phyloP scores from a whole-genome alignment of 2,797 vertebrate species.

The Rhynchotus rufescens region DNA sequence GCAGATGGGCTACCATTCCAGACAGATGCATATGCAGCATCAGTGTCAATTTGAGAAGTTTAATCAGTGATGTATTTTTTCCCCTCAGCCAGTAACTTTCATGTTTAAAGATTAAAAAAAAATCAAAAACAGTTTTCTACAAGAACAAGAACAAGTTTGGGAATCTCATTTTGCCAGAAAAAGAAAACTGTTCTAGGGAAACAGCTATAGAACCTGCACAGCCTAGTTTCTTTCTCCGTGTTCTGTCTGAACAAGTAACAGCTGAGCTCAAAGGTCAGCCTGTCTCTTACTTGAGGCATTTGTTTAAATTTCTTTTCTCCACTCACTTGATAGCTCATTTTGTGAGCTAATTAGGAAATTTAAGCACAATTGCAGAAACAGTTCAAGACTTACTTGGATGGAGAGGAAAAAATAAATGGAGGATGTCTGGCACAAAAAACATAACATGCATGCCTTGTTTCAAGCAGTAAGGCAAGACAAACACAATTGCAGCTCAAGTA shows the following conservation, averaged over 20 bases:
- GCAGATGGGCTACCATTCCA: background rate
- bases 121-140: background rate
- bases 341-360: background rate
- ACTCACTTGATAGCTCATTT: background rate
- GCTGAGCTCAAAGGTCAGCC: background rate
- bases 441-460: background rate
- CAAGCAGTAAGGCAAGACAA: background rate
- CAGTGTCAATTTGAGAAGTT: background rate
- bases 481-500: background rate
- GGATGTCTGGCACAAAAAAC: background rate
- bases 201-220: accelerated
- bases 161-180: background rate
- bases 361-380: background rate
- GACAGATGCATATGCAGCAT: background rate
- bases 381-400: background rate
- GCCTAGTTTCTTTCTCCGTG: background rate
- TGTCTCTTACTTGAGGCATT: background rate
- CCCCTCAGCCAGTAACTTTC: background rate
- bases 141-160: background rate
- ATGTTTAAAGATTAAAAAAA: background rate
- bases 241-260: background rate
- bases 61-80: background rate
- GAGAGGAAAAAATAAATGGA: background rate
- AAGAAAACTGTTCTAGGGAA: background rate
- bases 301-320: background rate